Evolutionary conservation across 1,140 invertebrate species (phyloP).

Genomic region (Macrosteles quadrilineatus): DNA sequence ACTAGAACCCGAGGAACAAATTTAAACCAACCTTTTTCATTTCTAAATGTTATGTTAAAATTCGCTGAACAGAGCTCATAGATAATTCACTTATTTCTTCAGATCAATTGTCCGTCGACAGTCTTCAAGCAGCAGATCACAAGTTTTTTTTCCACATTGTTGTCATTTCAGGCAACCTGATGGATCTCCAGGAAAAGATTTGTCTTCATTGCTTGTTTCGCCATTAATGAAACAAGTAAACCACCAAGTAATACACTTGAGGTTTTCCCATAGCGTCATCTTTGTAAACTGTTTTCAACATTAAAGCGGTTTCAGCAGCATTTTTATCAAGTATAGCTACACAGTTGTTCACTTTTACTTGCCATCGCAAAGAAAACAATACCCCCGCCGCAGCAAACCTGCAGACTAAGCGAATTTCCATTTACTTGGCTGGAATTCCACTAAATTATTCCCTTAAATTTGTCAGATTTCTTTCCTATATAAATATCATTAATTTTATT

Average conservation of each 20-base stretch:
- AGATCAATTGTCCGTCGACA: conserved; percentile 41
- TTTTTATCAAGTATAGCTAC: conserved; percentile 32
- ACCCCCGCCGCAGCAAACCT: neutral
- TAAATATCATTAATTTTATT: too few relatives aligned
- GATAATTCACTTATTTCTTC: conserved; percentile 23
- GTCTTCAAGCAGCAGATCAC: conserved; percentile 41
- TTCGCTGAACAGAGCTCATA: conserved; percentile 36
- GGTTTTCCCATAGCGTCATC: conserved; percentile 33
- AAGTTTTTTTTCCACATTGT: conserved; percentile 44
- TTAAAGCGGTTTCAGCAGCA: conserved; percentile 22
- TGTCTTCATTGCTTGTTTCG: conserved; percentile 38
- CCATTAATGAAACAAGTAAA: conserved; percentile 39
- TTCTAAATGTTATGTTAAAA: conserved; percentile 35
- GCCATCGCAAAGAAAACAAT: conserved; percentile 31
- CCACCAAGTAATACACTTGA: conserved; percentile 36
- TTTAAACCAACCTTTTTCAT: conserved; percentile 32
- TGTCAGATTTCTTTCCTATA: too few relatives aligned
- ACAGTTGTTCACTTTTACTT: conserved; percentile 30
- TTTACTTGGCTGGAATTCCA: too few relatives aligned
- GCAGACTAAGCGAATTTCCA: neutral
- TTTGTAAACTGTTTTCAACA: conserved; percentile 32
- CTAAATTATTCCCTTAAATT: too few relatives aligned
- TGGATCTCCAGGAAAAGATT: conserved; percentile 38
- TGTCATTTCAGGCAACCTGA: conserved; percentile 41
- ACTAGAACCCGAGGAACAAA: conserved; percentile 30